These are phyloP conservation scores for Dasypus novemcinctus DNA, from an alignment of 2,113 vertebrate genomes.

Conservation along the genomic window DNA sequence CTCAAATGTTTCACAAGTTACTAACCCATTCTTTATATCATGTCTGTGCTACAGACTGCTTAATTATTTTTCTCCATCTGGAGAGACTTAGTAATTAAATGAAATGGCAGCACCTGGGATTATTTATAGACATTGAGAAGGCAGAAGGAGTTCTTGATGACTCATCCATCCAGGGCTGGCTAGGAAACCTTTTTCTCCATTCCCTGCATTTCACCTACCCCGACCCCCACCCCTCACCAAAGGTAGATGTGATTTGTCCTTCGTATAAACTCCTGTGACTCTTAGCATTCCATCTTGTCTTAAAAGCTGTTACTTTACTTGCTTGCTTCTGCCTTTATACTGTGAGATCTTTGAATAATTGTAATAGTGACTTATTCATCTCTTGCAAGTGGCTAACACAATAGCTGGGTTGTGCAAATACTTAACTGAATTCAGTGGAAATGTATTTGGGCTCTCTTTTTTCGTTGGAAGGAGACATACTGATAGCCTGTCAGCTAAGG, in stretches of 20 bases:
- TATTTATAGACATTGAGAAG: constrained; percentile 68
- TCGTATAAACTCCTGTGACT: neutral
- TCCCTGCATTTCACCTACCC: neutral
- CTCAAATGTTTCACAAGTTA: constrained; percentile 36
- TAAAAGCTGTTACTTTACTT: neutral
- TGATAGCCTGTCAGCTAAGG: neutral
- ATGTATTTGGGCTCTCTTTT: neutral
- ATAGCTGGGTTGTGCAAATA: neutral
- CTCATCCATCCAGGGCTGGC: constrained; percentile 49
- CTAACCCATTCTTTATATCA: constrained; percentile 66
- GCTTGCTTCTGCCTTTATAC: neutral
- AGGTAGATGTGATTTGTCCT: neutral
- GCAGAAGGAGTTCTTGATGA: constrained; percentile 64
- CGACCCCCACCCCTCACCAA: too few species aligned
- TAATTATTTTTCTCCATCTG: constrained; percentile 79
- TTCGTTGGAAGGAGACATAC: neutral
- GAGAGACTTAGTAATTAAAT: constrained; percentile 75
- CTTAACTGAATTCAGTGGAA: neutral
- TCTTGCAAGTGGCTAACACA: neutral
- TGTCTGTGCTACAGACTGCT: constrained; percentile 56
- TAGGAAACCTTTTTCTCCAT: neutral
- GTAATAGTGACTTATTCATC: neutral
- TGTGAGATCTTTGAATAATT: neutral
- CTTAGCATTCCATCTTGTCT: neutral
- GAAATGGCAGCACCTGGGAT: constrained; percentile 77